Evolutionary conservation across 2,888 invertebrate genomes (phyloP).

Genomic region (Halocaridina rubra): DNA sequence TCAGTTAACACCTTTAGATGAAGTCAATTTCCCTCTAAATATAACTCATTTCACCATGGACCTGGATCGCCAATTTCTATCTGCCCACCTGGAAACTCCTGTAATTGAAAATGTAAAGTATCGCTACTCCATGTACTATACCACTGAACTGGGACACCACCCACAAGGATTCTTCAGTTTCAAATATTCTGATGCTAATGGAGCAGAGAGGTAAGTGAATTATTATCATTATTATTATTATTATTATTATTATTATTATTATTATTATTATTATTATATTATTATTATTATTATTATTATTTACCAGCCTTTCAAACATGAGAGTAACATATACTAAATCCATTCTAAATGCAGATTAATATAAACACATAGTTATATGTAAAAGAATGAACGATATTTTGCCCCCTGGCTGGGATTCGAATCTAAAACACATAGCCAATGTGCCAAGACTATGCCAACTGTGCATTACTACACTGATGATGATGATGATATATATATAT

Average conservation of each 20-base stretch:
- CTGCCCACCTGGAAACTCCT: background rate
- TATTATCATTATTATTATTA: background rate
- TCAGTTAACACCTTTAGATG: background rate
- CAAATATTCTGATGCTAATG: background rate
- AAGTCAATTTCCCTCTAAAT: background rate
- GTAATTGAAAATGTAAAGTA: background rate
- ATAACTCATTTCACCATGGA: background rate
- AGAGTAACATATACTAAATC: background rate
- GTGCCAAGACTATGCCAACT: too few species aligned
- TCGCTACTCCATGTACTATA: constrained; percentile 10
- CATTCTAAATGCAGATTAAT: background rate
- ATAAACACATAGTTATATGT: too few species aligned
- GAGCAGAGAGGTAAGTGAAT: background rate
- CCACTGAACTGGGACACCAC: background rate
- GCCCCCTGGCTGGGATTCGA: too few species aligned
- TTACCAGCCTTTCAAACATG: background rate
- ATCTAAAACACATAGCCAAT: too few species aligned
- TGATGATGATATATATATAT: too few species aligned
- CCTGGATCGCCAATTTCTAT: background rate
- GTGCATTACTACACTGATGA: too few species aligned
- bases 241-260: background rate
- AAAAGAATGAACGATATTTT: too few species aligned
- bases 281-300: background rate
- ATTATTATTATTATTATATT: background rate
- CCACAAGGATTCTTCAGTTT: background rate